Conservation (phyloP, 2,797 vertebrate genomes). For the Margarornis squamiger region DNA sequence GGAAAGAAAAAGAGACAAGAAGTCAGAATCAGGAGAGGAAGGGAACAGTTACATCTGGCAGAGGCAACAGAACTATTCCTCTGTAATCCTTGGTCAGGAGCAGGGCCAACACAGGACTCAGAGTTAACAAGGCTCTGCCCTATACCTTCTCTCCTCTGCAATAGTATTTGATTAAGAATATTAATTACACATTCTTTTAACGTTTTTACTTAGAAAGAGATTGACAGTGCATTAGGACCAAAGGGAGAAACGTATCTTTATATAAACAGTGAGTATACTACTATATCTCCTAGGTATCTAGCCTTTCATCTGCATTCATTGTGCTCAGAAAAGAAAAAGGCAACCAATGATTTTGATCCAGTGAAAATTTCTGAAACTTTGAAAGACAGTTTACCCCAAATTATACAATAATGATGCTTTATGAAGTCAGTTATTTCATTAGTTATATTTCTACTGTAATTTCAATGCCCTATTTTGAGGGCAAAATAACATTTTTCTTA, state of each 20-base stretch:
- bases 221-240: too few species aligned
- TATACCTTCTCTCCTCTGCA: neutral
- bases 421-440: too few species aligned
- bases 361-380: too few species aligned
- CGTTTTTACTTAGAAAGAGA: neutral
- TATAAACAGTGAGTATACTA: too few species aligned
- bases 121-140: neutral
- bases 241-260: too few species aligned
- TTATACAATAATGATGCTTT: too few species aligned
- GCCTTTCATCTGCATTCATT: too few species aligned
- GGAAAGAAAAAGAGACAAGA: neutral
- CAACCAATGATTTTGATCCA: too few species aligned
- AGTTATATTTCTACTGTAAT: too few species aligned
- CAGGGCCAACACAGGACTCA: neutral
- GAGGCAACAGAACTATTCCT: neutral
- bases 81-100: neutral
- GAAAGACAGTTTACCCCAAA: too few species aligned
- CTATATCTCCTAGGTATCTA: too few species aligned
- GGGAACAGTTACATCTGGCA: neutral
- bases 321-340: too few species aligned
- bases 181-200: neutral
- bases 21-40: neutral
- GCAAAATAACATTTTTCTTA: neutral
- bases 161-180: neutral
- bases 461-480: neutral